Percentiles rank a stretch among this genome's conserved stretches.
These are phyloP conservation scores for Alca torda DNA, from an alignment of 2,797 vertebrate species.

Conservation along the genomic window DNA sequence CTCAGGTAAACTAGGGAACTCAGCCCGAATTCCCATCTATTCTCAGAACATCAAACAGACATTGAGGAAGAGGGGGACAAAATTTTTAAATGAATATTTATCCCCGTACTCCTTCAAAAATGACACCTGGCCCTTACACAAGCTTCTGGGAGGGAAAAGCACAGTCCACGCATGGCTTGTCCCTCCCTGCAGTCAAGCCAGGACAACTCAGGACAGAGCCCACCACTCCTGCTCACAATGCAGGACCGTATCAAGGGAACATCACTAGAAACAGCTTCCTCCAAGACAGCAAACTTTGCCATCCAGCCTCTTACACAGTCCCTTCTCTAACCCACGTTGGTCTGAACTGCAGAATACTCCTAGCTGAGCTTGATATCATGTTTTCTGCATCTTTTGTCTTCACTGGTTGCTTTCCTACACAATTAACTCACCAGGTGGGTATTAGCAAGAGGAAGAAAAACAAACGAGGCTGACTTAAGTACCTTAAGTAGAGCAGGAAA, in stretches of 20 bases:
- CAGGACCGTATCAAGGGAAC: neutral
- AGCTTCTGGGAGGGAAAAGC: neutral
- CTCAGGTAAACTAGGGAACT: neutral
- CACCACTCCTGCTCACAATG: neutral
- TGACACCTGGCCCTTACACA: neutral
- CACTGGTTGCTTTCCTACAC: neutral
- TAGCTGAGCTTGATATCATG: neutral
- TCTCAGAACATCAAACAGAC: neutral
- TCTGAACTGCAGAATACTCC: neutral
- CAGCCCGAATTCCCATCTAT: neutral
- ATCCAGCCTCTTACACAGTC: neutral
- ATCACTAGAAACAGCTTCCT: neutral
- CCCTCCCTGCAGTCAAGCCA: neutral
- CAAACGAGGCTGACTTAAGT: conserved; percentile 31
- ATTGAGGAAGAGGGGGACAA: rapidly evolving
- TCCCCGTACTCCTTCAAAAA: neutral
- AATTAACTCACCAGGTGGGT: conserved; percentile 46
- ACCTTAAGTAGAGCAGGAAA: conserved; percentile 50
- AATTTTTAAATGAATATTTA: neutral
- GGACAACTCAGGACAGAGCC: neutral
- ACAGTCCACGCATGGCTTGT: neutral
- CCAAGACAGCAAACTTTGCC: neutral
- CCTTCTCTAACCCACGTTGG: rapidly evolving
- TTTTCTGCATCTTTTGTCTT: conserved; percentile 2
- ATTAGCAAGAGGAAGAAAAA: conserved; percentile 50